Conservation (phyloP, 2,113 vertebrate genomes). For the Anser cygnoides region DNA sequence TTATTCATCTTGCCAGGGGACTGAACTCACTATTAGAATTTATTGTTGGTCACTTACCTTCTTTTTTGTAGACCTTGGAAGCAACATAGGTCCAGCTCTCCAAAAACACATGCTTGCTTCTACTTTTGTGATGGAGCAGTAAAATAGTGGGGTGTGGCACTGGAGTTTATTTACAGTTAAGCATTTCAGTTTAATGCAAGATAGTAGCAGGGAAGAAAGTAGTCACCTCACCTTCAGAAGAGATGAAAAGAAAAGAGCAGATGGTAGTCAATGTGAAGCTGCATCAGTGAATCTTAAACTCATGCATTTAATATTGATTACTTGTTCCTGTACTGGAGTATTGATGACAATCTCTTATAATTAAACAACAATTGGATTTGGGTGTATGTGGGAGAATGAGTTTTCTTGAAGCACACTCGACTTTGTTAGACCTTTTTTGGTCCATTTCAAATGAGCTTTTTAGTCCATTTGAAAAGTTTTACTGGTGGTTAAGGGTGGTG, state of each 20-base stretch:
- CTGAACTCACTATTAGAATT: background rate
- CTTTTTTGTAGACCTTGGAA: background rate
- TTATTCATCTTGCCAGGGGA: background rate
- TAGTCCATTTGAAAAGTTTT: background rate
- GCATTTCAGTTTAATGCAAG: background rate
- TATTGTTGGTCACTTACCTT: background rate
- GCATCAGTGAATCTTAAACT: background rate
- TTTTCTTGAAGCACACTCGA: background rate
- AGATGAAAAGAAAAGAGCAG: no score
- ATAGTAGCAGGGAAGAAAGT: background rate
- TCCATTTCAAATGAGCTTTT: background rate
- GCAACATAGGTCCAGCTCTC: background rate
- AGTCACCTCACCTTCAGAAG: background rate
- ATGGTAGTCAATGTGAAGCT: background rate
- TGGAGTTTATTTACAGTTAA: background rate
- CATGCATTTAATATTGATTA: background rate
- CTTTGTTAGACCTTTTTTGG: background rate
- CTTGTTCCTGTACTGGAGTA: background rate
- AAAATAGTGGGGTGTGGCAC: background rate
- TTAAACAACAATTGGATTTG: background rate
- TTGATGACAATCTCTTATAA: background rate
- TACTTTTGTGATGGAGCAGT: background rate
- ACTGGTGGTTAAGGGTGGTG: background rate
- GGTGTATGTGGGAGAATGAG: background rate
- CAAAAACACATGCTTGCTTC: rapidly evolving